Conservation (phyloP, 2,888 invertebrate genomes). For the Aspidiotus destructor region DNA sequence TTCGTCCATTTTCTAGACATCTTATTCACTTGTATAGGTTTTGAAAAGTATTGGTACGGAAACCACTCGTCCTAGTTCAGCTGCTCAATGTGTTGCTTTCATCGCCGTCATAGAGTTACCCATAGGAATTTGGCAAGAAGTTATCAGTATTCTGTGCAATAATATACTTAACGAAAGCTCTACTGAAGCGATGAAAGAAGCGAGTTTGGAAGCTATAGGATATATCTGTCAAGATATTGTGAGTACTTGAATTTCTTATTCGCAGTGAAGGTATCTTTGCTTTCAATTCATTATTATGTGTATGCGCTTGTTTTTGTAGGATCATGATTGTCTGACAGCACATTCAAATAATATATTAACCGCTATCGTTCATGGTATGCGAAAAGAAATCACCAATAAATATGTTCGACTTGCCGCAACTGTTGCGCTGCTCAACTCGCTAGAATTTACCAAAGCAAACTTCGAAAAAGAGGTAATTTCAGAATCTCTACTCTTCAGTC, state of each 20-base stretch:
- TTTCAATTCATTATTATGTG: background rate
- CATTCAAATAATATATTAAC: slow-evolving; percentile 95
- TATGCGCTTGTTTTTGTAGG: slow-evolving; percentile 41
- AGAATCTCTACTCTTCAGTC: background rate
- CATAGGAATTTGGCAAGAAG: slow-evolving; percentile 80
- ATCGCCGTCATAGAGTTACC: slow-evolving; percentile 95
- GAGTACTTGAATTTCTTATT: slow-evolving; percentile 37
- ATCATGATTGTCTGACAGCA: slow-evolving; percentile 79
- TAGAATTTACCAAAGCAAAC: slow-evolving; percentile 97
- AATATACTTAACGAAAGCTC: slow-evolving; percentile 81
- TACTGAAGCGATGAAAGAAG: slow-evolving; percentile 90
- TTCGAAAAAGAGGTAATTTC: slow-evolving; percentile 77
- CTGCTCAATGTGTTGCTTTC: slow-evolving; percentile 98
- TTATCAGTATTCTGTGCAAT: slow-evolving; percentile 75
- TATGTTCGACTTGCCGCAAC: slow-evolving; percentile 94
- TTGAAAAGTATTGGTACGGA: slow-evolving; percentile 91
- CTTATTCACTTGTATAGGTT: slow-evolving; percentile 53
- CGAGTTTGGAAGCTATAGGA: slow-evolving; percentile 94
- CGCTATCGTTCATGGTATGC: slow-evolving; percentile 98
- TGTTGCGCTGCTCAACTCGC: slow-evolving; percentile 87
- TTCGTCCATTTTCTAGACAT: background rate
- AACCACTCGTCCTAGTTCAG: slow-evolving; percentile 86
- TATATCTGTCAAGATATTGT: slow-evolving; percentile 97
- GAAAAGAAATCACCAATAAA: slow-evolving; percentile 81
- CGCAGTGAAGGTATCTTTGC: background rate